Base-by-base conservation (phyloP, 2,888 invertebrate species). In the Himalopsyche kuldschensis region DNA sequence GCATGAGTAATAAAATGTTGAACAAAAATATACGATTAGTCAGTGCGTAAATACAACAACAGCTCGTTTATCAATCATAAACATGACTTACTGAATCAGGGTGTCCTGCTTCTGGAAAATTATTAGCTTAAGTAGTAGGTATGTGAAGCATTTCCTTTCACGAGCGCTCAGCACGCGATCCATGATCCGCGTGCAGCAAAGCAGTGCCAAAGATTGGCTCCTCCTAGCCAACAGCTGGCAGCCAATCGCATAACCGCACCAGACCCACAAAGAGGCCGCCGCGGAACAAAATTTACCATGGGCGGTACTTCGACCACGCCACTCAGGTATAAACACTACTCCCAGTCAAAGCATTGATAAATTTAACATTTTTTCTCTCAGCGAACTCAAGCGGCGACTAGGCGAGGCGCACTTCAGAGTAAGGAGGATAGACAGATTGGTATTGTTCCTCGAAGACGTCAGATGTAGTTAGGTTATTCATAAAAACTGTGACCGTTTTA, bases 281-380 rank as follows among this genome's bases (percentile, higher is more conserved):
- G 76, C 35, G 76, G 76, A 35, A 41, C 76, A 35, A n/a, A 69
- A 69, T 69, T 69, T 69, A 10, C 69, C 69, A 69, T 69, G 69
- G 69, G 69, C 69, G 69, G 69, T 41, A 41, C 41, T 32, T 24
- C 41, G 76, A 41, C n/a, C 76, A 76, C 76, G 76, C 76, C 76
- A 76, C 76, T 69, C 76, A 76, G 76, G 76, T 76, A 76, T 76
- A 76, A 76, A 76, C 76, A 76, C n/a, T 27, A 69, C 69, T 20
- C 69, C 69, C 69, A 69, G 30, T 27, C 69, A 69, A 69, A 69
- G 69, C 69, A 20, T 27, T 69, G 30, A 30, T 24, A 41, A n/a
- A 32, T 41, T 41, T 20, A 76, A 30, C 69, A 69, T 69, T 69
- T 69, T 69, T 69, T 69, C 69, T 76, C 41, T 32, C 76, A 76